A percentile compares a stretch with the other conserved stretches of the same genome.
Conservation (phyloP, 2,113 vertebrate genomes). For the Bungarus multicinctus region DNA sequence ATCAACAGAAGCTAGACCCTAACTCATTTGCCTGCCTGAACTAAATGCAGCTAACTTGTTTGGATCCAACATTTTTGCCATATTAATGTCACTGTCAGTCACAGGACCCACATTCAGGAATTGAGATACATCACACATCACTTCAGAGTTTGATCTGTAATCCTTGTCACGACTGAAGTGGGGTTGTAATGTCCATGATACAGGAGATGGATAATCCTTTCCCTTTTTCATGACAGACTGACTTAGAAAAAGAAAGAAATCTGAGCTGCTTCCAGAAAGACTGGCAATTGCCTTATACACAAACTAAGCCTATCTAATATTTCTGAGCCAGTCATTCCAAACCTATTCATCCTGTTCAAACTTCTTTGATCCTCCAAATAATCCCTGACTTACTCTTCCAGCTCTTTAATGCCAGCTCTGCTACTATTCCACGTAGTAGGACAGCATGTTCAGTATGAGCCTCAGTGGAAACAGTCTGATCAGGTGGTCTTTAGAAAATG, state of each 20-base stretch:
- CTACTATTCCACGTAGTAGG: neutral
- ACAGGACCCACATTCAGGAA: neutral
- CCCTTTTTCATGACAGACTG: neutral
- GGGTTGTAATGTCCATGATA: neutral
- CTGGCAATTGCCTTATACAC: neutral
- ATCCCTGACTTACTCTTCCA: neutral
- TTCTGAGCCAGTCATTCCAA: neutral
- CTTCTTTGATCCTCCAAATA: neutral
- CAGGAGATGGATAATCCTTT: neutral
- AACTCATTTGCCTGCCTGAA: neutral
- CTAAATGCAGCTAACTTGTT: neutral
- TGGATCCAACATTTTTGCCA: neutral
- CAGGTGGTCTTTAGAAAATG: neutral
- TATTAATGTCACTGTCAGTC: neutral
- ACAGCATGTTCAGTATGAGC: neutral
- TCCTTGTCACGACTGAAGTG: neutral
- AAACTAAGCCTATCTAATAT: neutral
- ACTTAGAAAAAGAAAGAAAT: neutral
- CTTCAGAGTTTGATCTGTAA: neutral
- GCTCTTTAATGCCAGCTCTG: neutral
- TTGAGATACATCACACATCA: neutral
- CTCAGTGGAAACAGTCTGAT: neutral
- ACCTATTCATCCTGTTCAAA: neutral
- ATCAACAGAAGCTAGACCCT: neutral
- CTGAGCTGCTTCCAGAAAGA: neutral